Base-by-base conservation (phyloP, 2,113 vertebrate species). In the Burhinus oedicnemus region DNA sequence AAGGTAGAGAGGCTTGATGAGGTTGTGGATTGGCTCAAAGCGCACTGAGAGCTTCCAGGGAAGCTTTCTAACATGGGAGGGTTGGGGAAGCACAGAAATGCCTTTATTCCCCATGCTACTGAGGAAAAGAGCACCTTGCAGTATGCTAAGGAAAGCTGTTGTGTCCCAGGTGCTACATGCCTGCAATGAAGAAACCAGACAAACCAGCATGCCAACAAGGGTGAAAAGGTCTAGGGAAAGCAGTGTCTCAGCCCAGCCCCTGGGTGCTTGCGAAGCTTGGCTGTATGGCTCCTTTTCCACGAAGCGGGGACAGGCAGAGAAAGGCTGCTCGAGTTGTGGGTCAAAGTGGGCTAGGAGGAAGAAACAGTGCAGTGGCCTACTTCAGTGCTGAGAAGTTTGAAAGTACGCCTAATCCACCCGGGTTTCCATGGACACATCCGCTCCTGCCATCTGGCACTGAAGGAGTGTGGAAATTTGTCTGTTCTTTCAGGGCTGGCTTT, bases 341-440 rank as follows among this genome's bases (percentile, higher is more conserved):
- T 44, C 75, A 57, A 76, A 83, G 62, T 17, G 26, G 49, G 34
- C 36, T 87, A 69, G 34, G 54, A 76, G 55, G 80, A 93, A 65
- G 74, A 69, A 72, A 26, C 6, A 18, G 36, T 0, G 1, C 6
- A 0, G 34, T 80, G 85, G 47, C 83, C 78, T 90, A 65, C 38
- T 88, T 93, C 27, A 69, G 58, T 1, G 1, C 74, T 5, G 68
- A 32, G 83, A 92, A 89, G 71, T 89, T 95, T 83, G 76, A 78
- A 81, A 83, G 64, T 66, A 38, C 1, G 1, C 49, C 80, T 90
- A 89, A 93, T 75, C 86, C 80, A 54, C 55, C 30, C 2, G 0
- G 49, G 91, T 95, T 96, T 96, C 93, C 86, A 83, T 89, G 76
- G 80, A 83, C 93, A 62, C 93, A 78, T 93, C 86, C 6, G 1